phyloP scores from a whole-genome alignment of 2,888 invertebrate species.

The Ommatoiulus sabulosus region DNA sequence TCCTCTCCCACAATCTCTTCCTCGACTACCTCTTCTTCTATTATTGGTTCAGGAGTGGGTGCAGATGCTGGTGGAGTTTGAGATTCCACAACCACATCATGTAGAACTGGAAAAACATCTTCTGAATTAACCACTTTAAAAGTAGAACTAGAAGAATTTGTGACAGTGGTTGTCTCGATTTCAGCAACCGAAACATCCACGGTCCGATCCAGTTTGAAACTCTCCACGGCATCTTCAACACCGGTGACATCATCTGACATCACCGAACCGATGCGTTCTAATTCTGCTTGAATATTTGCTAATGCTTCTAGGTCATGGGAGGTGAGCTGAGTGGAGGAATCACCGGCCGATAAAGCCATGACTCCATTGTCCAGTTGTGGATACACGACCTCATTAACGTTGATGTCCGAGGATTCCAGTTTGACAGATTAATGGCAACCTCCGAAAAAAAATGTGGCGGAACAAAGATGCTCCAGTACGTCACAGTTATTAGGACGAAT shows the following conservation, averaged over 20 bases:
- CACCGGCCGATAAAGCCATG: conserved; percentile 49
- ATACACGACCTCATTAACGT: conserved; percentile 47
- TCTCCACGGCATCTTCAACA: not conserved
- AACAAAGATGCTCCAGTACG: not conserved
- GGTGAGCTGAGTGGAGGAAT: conserved; percentile 57
- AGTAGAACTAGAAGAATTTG: conserved; percentile 18
- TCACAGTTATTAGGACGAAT: not conserved
- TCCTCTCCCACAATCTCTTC: conserved; percentile 29
- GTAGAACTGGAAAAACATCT: not conserved
- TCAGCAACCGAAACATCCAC: conserved; percentile 15
- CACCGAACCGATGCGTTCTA: conserved; percentile 58
- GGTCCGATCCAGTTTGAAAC: not conserved
- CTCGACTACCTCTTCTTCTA: conserved; percentile 4
- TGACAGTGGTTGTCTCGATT: not conserved
- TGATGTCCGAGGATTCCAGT: conserved; percentile 56
- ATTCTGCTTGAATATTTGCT: conserved; percentile 60
- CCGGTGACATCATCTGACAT: not conserved
- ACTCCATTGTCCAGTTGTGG: conserved; percentile 41
- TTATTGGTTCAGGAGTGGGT: conserved; percentile 1
- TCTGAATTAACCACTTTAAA: conserved; percentile 53
- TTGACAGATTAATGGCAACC: conserved; percentile 47
- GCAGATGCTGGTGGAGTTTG: conserved; percentile 26
- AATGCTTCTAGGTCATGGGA: conserved; percentile 60
- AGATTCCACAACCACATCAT: conserved; percentile 53
- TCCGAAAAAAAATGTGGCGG: not conserved